These are phyloP conservation scores for Numenius phaeopus DNA, from an alignment of 2,797 vertebrate genomes.

Conservation along the genomic window DNA sequence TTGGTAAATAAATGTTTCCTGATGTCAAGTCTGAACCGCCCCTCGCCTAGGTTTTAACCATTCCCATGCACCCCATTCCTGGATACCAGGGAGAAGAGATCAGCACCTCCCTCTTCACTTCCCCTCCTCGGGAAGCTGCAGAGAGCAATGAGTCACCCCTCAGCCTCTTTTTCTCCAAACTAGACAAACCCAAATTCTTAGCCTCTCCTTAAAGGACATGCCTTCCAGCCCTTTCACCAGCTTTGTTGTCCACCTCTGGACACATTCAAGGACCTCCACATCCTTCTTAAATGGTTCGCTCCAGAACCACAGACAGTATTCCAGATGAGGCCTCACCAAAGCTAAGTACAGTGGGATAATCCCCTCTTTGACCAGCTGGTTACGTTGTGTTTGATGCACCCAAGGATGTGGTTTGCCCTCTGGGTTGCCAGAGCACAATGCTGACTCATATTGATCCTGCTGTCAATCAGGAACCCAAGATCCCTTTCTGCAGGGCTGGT, in stretches of 20 bases:
- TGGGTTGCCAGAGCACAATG: neutral
- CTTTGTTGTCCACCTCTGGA: neutral
- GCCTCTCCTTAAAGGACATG: fast-evolving
- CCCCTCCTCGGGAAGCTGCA: neutral
- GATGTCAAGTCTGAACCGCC: neutral
- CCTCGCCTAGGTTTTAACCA: neutral
- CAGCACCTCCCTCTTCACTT: neutral
- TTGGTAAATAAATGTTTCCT: neutral
- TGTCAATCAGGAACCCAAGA: neutral
- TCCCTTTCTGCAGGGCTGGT: neutral
- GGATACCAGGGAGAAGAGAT: neutral
- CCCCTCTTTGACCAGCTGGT: neutral
- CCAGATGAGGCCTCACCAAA: neutral
- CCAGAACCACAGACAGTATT: neutral
- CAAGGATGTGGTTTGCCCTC: fast-evolving
- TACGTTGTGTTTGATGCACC: neutral
- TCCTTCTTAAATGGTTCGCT: neutral
- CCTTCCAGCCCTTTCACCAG: neutral
- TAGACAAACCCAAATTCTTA: neutral
- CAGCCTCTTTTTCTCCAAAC: neutral
- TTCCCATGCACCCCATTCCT: neutral
- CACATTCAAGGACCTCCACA: neutral
- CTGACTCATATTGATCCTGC: neutral
- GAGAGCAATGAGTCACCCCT: neutral
- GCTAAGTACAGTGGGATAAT: neutral